Evolutionary conservation across 2,888 invertebrate genomes (phyloP), one percentile per base, ranked within the genome.

Genomic region (Morpho deidamia): DNA sequence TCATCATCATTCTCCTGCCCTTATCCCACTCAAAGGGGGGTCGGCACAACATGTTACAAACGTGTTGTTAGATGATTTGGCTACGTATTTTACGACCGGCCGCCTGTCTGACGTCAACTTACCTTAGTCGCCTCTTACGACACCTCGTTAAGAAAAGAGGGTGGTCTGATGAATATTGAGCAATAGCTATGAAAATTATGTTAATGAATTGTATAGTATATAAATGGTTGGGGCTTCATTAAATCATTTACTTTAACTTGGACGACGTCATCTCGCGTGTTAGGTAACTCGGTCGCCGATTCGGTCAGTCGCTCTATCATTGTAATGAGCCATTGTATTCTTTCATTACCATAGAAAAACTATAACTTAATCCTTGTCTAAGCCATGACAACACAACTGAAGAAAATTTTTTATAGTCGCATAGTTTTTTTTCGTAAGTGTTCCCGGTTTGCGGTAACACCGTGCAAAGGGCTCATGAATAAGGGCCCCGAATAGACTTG

Each of bases 211-310:
- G 23, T 23, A 11, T 32, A 40, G 11, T 47, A 32, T n/a, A n/a
- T 39, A 9, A 14, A 7, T 39, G 23, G 12, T 47, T 47, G 12
- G 11, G 11, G 8, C 38, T 40, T 11, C 12, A 40, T 32, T 48
- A 48, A 12, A 38, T 23, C 38, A 23, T 32, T 9, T 32, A 11
- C 32, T 47, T n/a, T 40, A 11, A 47, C 23, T 33, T 47, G 32
- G 32, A 9, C 7, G 47, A 47, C 39, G 34, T 70, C 68, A 71
- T 65, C 56, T 70, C 64, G 65, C 78, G 70, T 73, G 77, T 62
- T 67, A 60, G 58, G 64, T 65, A 65, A 69, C 60, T 64, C 66
- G 69, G 68, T 72, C 76, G 74, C 51, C 48, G 42, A 41, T 49
- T 39, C 35, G 43, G 44, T 44, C 40, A 23, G 23, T 23, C 23